Conservation (phyloP, 37 sponge, comb jelly and placozoan genomes). For the Haliclona indistincta region DNA sequence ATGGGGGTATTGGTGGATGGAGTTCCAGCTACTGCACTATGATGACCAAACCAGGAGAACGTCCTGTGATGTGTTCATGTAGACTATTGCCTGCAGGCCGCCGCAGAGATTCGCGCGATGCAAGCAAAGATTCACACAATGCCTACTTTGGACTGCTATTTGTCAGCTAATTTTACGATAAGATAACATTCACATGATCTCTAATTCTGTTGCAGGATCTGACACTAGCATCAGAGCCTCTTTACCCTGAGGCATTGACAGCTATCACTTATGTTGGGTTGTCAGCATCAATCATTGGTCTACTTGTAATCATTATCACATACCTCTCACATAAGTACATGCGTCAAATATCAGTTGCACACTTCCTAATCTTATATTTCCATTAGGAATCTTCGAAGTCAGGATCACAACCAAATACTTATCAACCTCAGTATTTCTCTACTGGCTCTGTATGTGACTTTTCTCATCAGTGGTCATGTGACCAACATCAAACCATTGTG, state of each 20-base stretch:
- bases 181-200: too few species aligned
- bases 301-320: conserved; percentile 26
- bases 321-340: too few species aligned
- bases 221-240: neutral
- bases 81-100: too few species aligned
- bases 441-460: conserved; percentile 40
- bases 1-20: too few species aligned
- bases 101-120: too few species aligned
- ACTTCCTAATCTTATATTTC: neutral
- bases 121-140: too few species aligned
- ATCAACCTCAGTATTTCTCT: conserved; percentile 54
- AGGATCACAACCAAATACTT: conserved; percentile 29
- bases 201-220: conserved; percentile 20
- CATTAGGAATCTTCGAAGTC: conserved; percentile 35
- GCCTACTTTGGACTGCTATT: too few species aligned
- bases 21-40: too few species aligned
- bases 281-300: conserved; percentile 28
- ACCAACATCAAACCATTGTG: conserved; percentile 23
- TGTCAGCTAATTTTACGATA: too few species aligned
- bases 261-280: conserved; percentile 54
- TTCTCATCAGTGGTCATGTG: conserved; percentile 27
- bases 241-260: conserved; percentile 12
- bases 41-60: too few species aligned
- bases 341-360: neutral
- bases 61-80: too few species aligned